Evolutionary conservation across 2,113 vertebrate genomes (phyloP).

Genomic region (Rhynchomys soricoides): DNA sequence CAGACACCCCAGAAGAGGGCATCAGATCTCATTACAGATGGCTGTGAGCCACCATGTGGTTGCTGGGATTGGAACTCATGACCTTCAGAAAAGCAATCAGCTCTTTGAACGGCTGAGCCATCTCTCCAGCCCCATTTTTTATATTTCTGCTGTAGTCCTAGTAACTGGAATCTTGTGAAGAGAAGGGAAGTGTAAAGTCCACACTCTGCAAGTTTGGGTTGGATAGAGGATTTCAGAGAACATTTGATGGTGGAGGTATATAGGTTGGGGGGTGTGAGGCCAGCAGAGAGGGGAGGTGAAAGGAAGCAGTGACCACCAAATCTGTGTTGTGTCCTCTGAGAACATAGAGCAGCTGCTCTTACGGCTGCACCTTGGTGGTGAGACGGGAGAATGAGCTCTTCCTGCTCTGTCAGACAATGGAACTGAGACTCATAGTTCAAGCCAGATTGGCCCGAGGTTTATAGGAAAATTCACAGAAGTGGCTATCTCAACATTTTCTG

Average conservation of each 20-base stretch:
- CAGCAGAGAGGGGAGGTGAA: not conserved
- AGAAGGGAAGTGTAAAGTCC: not conserved
- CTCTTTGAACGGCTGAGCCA: too few species aligned
- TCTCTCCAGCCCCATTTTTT: too few species aligned
- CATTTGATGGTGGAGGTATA: not conserved
- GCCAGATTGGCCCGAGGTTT: not conserved
- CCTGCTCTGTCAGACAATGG: not conserved
- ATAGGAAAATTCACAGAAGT: not conserved
- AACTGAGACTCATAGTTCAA: not conserved
- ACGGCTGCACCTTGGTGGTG: not conserved
- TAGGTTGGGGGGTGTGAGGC: not conserved
- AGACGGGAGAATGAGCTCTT: not conserved
- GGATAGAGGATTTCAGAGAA: not conserved
- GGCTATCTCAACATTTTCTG: not conserved
- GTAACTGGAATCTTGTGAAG: not conserved
- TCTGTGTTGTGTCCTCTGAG: rapidly evolving
- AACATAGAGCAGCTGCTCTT: not conserved
- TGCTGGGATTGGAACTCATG: too few species aligned
- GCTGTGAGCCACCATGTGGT: too few species aligned
- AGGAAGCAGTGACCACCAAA: not conserved
- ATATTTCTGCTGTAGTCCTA: not conserved
- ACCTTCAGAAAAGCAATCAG: too few species aligned
- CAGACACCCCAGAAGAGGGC: too few species aligned
- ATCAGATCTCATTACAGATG: too few species aligned
- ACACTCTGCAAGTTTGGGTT: not conserved